phyloP scores from a whole-genome alignment of 2,888 invertebrate species.

The Rhyacophila evoluta region DNA sequence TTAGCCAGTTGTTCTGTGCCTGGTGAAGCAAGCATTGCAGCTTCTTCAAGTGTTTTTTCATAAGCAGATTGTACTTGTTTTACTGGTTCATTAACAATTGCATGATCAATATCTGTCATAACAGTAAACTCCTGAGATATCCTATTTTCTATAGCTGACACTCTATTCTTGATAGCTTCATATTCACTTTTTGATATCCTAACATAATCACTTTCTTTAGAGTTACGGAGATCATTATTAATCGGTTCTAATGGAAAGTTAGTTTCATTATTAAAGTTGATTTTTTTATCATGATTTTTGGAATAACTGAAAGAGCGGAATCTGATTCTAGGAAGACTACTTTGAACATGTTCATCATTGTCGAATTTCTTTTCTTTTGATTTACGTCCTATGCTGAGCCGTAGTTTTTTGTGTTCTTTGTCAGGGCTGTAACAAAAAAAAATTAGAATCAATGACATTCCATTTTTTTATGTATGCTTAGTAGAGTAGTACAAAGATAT shows the following conservation, averaged over 20 bases:
- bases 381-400: slow-evolving; percentile 60
- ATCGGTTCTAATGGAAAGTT: slow-evolving; percentile 29
- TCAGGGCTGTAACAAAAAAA: slow-evolving; percentile 60
- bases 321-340: background rate
- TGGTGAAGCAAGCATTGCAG: slow-evolving; percentile 73
- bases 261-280: slow-evolving; percentile 23
- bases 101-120: slow-evolving; percentile 60
- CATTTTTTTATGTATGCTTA: no score
- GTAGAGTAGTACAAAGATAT: no score
- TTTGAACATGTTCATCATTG: slow-evolving; percentile 7
- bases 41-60: slow-evolving; percentile 79
- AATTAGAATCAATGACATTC: background rate
- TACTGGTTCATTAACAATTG: slow-evolving; percentile 64
- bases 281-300: background rate
- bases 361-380: slow-evolving; percentile 48
- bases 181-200: slow-evolving; percentile 81
- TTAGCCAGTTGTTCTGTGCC: slow-evolving; percentile 79
- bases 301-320: background rate
- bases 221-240: slow-evolving; percentile 63
- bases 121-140: slow-evolving; percentile 77
- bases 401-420: slow-evolving; percentile 65
- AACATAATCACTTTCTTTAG: slow-evolving; percentile 74
- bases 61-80: slow-evolving; percentile 79
- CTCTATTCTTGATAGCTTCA: slow-evolving; percentile 81
- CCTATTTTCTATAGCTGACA: slow-evolving; percentile 78